A percentile compares a stretch with the other conserved stretches of the same genome.
Conservation (phyloP, 2,797 vertebrate species). For the Xyrichtys novacula region DNA sequence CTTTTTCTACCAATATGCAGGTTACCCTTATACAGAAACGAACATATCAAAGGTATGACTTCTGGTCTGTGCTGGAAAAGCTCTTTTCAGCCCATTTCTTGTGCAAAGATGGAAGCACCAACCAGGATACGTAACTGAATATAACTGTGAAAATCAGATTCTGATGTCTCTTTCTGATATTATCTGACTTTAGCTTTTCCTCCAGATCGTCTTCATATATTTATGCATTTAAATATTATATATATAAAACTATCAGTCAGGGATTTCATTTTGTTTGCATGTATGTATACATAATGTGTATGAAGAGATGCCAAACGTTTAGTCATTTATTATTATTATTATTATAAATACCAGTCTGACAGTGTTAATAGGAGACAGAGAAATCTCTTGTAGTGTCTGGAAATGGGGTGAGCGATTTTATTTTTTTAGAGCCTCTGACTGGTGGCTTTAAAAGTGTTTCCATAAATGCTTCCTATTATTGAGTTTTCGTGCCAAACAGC, state of each 20-base stretch:
- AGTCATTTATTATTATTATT: conserved; percentile 28
- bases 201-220: no score
- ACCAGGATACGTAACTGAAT: conserved; percentile 44
- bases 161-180: conserved; percentile 67
- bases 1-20: conserved; percentile 67
- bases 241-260: conserved; percentile 56
- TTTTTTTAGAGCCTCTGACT: conserved; percentile 31
- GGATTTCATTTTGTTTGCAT: conserved; percentile 69
- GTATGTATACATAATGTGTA: conserved; percentile 53
- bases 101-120: conserved; percentile 43
- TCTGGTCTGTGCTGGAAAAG: conserved; percentile 27
- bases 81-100: conserved; percentile 17
- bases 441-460: conserved; percentile 37
- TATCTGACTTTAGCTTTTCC: conserved; percentile 36
- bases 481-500: conserved; percentile 23
- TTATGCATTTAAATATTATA: no score
- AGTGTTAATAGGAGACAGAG: conserved; percentile 19
- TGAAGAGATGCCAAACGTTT: conserved; percentile 58
- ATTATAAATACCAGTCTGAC: conserved; percentile 36
- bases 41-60: conserved; percentile 72
- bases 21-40: conserved; percentile 45
- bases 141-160: conserved; percentile 72
- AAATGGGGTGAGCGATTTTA: conserved; percentile 40
- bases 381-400: conserved; percentile 41
- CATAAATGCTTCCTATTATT: conserved; percentile 28